These are phyloP conservation scores for Agrotis puta DNA, from an alignment of 2,888 invertebrate genomes.

Conservation along the genomic window DNA sequence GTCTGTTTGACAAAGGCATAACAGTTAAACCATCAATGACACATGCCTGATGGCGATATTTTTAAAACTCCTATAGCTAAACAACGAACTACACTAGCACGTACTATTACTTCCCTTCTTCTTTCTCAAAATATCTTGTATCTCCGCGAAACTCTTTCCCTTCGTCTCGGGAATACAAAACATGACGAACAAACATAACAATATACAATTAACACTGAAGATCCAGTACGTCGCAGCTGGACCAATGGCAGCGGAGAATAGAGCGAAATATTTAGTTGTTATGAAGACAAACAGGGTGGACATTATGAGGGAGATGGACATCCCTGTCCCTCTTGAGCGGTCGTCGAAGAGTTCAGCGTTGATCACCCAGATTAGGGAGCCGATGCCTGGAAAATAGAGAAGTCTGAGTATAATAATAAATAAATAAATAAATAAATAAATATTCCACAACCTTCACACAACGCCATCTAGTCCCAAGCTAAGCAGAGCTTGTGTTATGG, in stretches of 20 bases:
- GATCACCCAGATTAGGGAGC: constrained; percentile 76
- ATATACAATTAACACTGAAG: constrained; percentile 69
- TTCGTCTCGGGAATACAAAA: constrained; percentile 82
- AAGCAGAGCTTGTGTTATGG: too few species aligned
- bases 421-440: too few species aligned
- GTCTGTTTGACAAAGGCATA: too few species aligned
- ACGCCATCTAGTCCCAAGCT: too few species aligned
- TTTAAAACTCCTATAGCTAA: not conserved
- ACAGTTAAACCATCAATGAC: too few species aligned
- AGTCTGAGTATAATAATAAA: not conserved
- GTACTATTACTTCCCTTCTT: constrained; percentile 3
- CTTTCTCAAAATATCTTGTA: constrained; percentile 67
- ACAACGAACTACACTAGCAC: constrained; percentile 12
- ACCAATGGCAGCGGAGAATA: constrained; percentile 70
- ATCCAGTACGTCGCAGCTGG: constrained; percentile 75
- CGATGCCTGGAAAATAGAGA: constrained; percentile 74
- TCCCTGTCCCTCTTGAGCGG: constrained; percentile 51
- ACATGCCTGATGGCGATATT: too few species aligned
- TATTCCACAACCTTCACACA: too few species aligned
- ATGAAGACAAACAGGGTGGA: constrained; percentile 28
- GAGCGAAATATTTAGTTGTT: constrained; percentile 74
- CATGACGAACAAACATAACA: constrained; percentile 70
- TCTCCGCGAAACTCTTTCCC: constrained; percentile 78
- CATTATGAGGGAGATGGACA: constrained; percentile 43
- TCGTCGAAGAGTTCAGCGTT: constrained; percentile 80